A percentile compares a stretch with the other conserved stretches of the same genome.
These are phyloP conservation scores for Silurus aristotelis DNA, from an alignment of 2,797 vertebrate species.

Conservation along the genomic window DNA sequence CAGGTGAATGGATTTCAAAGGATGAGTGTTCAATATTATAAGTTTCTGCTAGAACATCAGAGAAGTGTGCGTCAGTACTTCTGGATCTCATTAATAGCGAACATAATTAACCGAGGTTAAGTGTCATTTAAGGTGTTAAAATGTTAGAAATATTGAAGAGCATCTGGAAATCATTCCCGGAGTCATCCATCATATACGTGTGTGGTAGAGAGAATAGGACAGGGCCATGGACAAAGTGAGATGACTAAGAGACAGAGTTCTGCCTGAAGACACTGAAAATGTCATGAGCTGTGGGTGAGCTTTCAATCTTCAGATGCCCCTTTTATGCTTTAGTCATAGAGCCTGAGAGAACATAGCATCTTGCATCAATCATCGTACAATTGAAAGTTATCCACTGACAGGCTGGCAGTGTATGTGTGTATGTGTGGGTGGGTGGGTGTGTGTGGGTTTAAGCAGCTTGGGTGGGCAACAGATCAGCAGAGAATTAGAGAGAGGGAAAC, in stretches of 20 bases:
- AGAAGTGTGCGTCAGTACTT: constrained; percentile 6
- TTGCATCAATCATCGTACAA: constrained; percentile 53
- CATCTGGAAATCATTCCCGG: constrained; percentile 35
- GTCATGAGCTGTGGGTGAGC: constrained; percentile 58
- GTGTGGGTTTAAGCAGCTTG: constrained; percentile 55
- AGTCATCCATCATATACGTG: constrained; percentile 15
- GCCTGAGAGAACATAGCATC: constrained; percentile 64
- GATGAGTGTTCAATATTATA: constrained; percentile 23
- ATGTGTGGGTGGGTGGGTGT: constrained; percentile 1
- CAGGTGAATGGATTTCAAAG: constrained; percentile 28
- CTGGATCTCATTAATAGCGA: constrained; percentile 21
- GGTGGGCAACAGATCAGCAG: constrained; percentile 69
- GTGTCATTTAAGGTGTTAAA: constrained; percentile 32
- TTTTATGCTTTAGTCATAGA: constrained; percentile 64
- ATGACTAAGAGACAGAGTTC: constrained; percentile 24
- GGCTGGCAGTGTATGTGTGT: constrained; percentile 38
- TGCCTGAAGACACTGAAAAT: constrained; percentile 58
- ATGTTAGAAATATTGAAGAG: constrained; percentile 26
- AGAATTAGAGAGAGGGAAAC: constrained; percentile 57
- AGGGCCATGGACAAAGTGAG: constrained; percentile 7
- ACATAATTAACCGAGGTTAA: constrained; percentile 21
- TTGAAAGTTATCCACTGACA: constrained; percentile 61
- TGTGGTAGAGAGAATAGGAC: constrained; percentile 30
- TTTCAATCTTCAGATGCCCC: constrained; percentile 60
- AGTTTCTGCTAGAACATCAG: constrained; percentile 10